These are phyloP conservation scores for Rhaphigaster nebulosa DNA, from an alignment of 2,888 invertebrate species.

Conservation along the genomic window DNA sequence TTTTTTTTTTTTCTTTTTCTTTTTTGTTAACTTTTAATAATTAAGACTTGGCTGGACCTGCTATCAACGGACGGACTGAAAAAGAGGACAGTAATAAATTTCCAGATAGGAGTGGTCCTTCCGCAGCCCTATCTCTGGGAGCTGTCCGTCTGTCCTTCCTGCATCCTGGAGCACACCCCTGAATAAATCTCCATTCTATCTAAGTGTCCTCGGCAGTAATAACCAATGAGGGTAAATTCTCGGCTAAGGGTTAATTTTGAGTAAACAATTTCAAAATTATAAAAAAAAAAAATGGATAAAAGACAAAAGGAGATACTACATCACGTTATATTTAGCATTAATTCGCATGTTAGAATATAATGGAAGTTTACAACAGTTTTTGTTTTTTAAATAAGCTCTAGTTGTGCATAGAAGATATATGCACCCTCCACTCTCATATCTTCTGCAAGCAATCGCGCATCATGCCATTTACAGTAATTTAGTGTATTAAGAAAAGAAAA, in stretches of 20 bases:
- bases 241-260: not conserved
- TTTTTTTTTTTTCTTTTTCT: too few species aligned
- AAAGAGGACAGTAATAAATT: constrained; percentile 35
- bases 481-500: too few species aligned
- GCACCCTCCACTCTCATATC: too few species aligned
- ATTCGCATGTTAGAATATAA: too few species aligned
- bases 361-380: too few species aligned
- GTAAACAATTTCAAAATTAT: not conserved
- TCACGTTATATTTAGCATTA: too few species aligned
- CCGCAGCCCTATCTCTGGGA: not conserved
- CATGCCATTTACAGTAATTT: too few species aligned
- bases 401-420: too few species aligned
- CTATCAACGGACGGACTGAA: constrained; percentile 22
- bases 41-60: not conserved
- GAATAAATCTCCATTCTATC: not conserved
- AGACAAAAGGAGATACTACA: not conserved
- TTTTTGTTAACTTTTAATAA: constrained; percentile 24
- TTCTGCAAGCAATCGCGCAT: too few species aligned
- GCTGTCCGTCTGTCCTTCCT: constrained; percentile 30
- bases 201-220: not conserved
- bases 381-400: too few species aligned
- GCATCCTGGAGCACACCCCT: not conserved
- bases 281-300: not conserved
- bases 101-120: constrained; percentile 9
- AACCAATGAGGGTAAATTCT: not conserved